Evolutionary conservation across 1,140 invertebrate species (phyloP), one percentile per base, ranked within the genome.

Genomic region (Hyles vespertilio): DNA sequence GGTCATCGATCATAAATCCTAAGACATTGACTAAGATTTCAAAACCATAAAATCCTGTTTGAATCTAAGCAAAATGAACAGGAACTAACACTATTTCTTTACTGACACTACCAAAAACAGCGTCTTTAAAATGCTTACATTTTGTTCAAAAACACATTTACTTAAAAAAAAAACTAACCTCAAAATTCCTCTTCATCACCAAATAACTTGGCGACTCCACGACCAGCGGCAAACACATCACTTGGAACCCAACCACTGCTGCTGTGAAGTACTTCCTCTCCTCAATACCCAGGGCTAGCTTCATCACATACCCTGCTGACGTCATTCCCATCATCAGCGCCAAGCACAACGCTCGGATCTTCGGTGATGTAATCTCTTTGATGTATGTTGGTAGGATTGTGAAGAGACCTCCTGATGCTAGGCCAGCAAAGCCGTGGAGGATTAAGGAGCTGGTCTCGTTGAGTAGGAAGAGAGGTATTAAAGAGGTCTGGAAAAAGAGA

Each of bases 181-280:
- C 75, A 61, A 71, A 51, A 32, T 79, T 81, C 3, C 63, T 65
- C 32, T 49, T 62, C 69, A 76, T 79, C 22, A 84, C 72, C 62
- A 78, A 73, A 58, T 77, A 84, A 44, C 71, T 69, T 0, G 83
- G 83, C 1, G 75, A 76, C 56, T 86, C 83, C n/a, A 80, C 49
- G 10, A 81, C 54, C 43, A 74, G 32, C 34, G 79, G 61, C 5
- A 86, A 65, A 7, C 67, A 63, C 5, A 84, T 33, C 4, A 86
- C 68, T 53, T 84, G 73, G 2, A 79, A n/a, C 52, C 73, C 55
- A 8, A 86, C 79, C 33, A 83, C 11, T 0, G 61, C 72, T 1
- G 69, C 63, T 71, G 81, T 72, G 50, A 78, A 9, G 12, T 78
- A 84, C 58, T 78, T 58, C 51, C 78, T 63, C 4, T 63, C 58